These are phyloP conservation scores for Phalacrocorax carbo DNA, from an alignment of 2,113 vertebrate genomes.

Conservation along the genomic window DNA sequence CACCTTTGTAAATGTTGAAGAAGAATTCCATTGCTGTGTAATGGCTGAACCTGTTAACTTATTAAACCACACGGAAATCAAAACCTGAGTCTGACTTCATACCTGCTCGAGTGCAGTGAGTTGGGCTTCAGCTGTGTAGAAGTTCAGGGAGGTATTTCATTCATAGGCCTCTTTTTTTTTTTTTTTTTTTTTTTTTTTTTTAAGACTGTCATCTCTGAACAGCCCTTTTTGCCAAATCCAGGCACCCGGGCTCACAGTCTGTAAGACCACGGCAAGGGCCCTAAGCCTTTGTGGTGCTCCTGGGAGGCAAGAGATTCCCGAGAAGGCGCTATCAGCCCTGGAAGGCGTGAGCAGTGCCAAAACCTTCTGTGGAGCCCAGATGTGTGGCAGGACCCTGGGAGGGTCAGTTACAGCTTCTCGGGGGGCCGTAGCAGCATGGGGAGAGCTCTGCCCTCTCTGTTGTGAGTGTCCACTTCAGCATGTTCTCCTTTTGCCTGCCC, in stretches of 20 bases:
- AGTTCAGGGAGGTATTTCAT: accelerated
- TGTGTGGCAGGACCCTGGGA: accelerated
- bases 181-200: no score
- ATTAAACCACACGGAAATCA: constrained; percentile 72
- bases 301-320: background rate
- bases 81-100: background rate
- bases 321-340: accelerated
- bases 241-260: accelerated
- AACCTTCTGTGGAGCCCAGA: accelerated
- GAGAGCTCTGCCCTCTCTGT: background rate
- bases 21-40: constrained; percentile 75
- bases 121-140: no score
- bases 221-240: background rate
- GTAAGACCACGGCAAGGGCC: accelerated
- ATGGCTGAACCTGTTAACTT: constrained; percentile 84
- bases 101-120: accelerated
- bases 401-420: accelerated
- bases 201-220: background rate
- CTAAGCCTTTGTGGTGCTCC: background rate
- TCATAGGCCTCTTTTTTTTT: no score
- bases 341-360: accelerated
- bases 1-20: constrained; percentile 62
- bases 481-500: background rate
- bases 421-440: accelerated
- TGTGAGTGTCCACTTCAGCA: accelerated